Evolutionary conservation across 2,888 invertebrate genomes (phyloP).

Genomic region (Ischnus inquisitorius): DNA sequence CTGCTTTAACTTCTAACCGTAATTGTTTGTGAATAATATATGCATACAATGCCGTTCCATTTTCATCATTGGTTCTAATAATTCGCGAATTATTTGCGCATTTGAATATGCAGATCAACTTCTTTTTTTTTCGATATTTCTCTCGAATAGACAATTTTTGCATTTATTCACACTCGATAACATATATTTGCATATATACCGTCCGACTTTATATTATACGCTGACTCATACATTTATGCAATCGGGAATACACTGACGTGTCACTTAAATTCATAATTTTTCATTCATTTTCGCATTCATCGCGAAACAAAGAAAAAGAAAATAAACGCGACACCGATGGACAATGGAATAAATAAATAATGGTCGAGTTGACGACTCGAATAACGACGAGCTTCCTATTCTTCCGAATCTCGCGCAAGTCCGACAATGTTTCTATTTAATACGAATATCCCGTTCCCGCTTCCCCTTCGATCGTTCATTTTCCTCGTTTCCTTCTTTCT

Average conservation of each 20-base stretch:
- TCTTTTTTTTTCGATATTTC: not conserved
- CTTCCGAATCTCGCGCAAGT: not conserved
- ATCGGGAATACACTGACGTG: not conserved
- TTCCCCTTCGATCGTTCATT: constrained; percentile 49
- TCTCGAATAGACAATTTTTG: not conserved
- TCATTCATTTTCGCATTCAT: not conserved
- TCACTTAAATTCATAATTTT: constrained; percentile 28
- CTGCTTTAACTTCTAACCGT: constrained; percentile 17
- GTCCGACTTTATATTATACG: not conserved
- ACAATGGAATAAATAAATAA: constrained; percentile 54
- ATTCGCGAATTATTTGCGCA: not conserved
- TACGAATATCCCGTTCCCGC: constrained; percentile 23
- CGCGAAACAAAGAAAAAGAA: not conserved
- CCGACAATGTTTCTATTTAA: constrained; percentile 34
- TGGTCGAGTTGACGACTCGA: constrained; percentile 38
- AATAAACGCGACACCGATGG: not conserved
- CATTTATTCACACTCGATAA: not conserved
- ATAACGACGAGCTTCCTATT: no score
- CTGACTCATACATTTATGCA: constrained; percentile 5
- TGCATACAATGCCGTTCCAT: not conserved
- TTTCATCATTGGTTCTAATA: not conserved
- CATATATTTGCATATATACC: not conserved
- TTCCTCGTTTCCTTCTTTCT: constrained; percentile 61
- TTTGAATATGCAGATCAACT: not conserved
- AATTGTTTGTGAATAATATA: constrained; percentile 29